phyloP scores from a whole-genome alignment of 2,888 invertebrate genomes.

The Amorpha juglandis region DNA sequence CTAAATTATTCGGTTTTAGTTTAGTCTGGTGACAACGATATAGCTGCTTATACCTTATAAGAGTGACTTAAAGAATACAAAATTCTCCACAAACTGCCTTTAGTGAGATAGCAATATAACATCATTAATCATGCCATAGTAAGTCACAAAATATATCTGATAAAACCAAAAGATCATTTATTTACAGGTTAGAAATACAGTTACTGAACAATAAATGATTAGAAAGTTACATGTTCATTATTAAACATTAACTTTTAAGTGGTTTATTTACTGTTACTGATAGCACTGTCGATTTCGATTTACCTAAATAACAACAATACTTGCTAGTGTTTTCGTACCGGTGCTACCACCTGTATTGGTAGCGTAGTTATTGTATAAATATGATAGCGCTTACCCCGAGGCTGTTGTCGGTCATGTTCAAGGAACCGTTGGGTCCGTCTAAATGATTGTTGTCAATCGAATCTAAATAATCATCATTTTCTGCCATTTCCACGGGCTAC shows the following conservation, averaged over 20 bases:
- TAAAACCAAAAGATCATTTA: neutral
- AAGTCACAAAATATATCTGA: too few species aligned
- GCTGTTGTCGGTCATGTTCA: constrained; percentile 80
- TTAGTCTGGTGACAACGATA: too few species aligned
- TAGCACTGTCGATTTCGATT: neutral
- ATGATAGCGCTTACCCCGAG: constrained; percentile 68
- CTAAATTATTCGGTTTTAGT: too few species aligned
- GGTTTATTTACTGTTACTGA: too few species aligned
- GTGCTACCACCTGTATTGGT: neutral
- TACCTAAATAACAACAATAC: constrained; percentile 12
- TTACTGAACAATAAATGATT: constrained; percentile 1
- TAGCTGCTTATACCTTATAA: too few species aligned
- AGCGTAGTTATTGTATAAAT: constrained; percentile 5
- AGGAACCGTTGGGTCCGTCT: constrained; percentile 86
- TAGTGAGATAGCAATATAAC: too few species aligned
- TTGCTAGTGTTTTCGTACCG: neutral
- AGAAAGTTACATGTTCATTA: constrained; percentile 12
- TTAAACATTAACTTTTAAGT: too few species aligned
- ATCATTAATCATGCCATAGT: too few species aligned
- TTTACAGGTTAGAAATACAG: neutral
- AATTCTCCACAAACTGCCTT: too few species aligned
- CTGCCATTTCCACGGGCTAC: constrained; percentile 72
- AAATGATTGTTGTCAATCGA: constrained; percentile 81
- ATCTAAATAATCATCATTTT: constrained; percentile 82
- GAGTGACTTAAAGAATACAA: too few species aligned